Evolutionary conservation across 2,888 invertebrate genomes (phyloP), one percentile per base, ranked within the genome.

Genomic region (Epistrophe grossulariae): DNA sequence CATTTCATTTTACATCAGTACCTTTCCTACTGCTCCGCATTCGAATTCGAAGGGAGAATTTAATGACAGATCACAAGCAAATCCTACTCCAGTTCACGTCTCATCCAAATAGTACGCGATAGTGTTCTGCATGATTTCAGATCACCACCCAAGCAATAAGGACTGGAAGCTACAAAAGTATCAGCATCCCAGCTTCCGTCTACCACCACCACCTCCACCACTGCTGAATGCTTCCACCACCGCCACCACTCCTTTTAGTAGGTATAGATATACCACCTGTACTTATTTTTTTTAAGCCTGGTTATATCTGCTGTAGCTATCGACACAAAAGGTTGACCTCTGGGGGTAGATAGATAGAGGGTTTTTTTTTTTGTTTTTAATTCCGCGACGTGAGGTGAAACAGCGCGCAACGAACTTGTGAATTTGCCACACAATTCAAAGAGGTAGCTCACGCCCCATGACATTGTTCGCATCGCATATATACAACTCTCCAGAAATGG

Each of bases 401-500:
- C 79, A 84, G 84, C 84, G 76, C 76, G 80, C 84, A 80, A 80
- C 85, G 85, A 81, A 85, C 81, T 85, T 85, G 85, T 85, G 85
- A 85, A 85, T 85, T 85, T 85, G 81, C 85, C 81, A 81, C 81
- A 81, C 85, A 85, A 81, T 81, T 85, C 81, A 74, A 81, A 74
- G 74, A 81, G 83, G 83, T 76, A 83, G 87, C 83, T 87, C 87
- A 87, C 87, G 87, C 87, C 87, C 87, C 87, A 68, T 87, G 87
- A 87, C 83, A 87, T 87, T 87, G 87, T 87, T 79, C 68, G 71
- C 77, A 78, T 40, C 62, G 62, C 40, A 62, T 60, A 62, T 73
- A 57, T 71, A 60, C 55, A 66, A 43, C 40, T 17, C 71, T 71
- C 40, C 62, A 71, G 13, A 71, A 64, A 77, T 71, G 64, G 77